These are phyloP conservation scores for Chironomus tepperi DNA, from an alignment of 1,140 invertebrate genomes.

Conservation along the genomic window DNA sequence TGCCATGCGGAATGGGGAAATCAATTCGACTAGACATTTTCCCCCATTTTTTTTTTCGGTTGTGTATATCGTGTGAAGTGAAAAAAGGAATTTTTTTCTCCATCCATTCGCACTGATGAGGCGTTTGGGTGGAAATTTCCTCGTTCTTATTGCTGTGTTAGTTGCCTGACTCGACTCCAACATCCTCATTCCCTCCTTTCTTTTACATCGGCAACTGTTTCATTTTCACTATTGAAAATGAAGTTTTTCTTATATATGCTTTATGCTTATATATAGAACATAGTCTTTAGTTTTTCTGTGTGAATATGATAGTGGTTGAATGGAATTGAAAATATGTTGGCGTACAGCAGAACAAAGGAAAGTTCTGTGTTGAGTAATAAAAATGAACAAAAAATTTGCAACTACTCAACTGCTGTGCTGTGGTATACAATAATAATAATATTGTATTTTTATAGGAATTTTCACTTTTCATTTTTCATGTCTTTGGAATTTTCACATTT, in stretches of 20 bases:
- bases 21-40: conserved; percentile 23
- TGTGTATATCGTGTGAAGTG: neutral
- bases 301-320: too few species aligned
- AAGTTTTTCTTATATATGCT: neutral
- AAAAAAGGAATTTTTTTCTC: conserved; percentile 6
- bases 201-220: neutral
- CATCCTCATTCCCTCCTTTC: neutral
- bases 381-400: too few species aligned
- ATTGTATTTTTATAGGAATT: too few species aligned
- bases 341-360: too few species aligned
- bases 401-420: too few species aligned
- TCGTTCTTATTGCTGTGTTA: neutral
- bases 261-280: neutral
- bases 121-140: neutral
- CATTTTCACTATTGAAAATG: neutral
- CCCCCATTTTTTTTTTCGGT: neutral
- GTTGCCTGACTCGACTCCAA: neutral
- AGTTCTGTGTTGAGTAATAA: too few species aligned
- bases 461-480: too few species aligned
- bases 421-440: too few species aligned
- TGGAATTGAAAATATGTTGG: too few species aligned
- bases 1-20: conserved; percentile 14
- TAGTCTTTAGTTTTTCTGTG: too few species aligned
- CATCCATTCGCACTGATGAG: neutral
- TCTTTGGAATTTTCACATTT: too few species aligned